These are phyloP conservation scores for Protaetia brevitarsis DNA, from an alignment of 1,140 invertebrate species.

Conservation along the genomic window DNA sequence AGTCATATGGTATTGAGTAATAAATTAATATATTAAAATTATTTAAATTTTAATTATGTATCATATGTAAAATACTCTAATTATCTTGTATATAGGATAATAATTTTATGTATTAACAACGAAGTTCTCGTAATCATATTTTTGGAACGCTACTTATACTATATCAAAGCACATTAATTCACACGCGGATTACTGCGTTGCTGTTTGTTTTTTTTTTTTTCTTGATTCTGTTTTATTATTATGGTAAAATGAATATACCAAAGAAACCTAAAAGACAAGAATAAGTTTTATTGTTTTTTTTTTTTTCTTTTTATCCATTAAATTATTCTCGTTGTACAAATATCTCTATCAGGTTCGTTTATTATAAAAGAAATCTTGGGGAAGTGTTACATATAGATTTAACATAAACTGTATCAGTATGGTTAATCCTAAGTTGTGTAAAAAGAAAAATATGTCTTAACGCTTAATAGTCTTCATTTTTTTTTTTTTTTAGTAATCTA, in stretches of 20 bases:
- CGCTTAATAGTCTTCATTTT: slow-evolving; percentile 18
- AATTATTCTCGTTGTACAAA: slow-evolving; percentile 10
- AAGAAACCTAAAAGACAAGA: neutral
- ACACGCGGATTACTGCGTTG: neutral
- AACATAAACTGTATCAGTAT: slow-evolving; percentile 14
- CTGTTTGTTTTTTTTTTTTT: neutral
- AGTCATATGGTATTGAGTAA: slow-evolving; percentile 28
- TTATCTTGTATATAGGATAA: slow-evolving; percentile 5
- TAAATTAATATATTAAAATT: slow-evolving; percentile 28
- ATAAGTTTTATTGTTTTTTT: neutral
- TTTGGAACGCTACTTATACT: slow-evolving; percentile 12
- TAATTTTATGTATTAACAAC: slow-evolving; percentile 17
- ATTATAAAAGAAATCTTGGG: slow-evolving; percentile 7
- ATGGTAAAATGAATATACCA: neutral
- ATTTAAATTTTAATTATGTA: slow-evolving; percentile 29
- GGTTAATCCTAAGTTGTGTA: slow-evolving; percentile 7
- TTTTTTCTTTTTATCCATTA: too few relatives aligned
- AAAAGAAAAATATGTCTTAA: slow-evolving; percentile 5
- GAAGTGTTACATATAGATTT: slow-evolving; percentile 22
- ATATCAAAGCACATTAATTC: neutral
- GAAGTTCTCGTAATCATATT: slow-evolving; percentile 3
- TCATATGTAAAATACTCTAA: slow-evolving; percentile 27
- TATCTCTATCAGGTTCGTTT: slow-evolving; percentile 14
- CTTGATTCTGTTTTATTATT: neutral
- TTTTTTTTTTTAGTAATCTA: too few relatives aligned